Evolutionary conservation across 2,113 vertebrate genomes (phyloP).

Genomic region (Glareola pratincola): DNA sequence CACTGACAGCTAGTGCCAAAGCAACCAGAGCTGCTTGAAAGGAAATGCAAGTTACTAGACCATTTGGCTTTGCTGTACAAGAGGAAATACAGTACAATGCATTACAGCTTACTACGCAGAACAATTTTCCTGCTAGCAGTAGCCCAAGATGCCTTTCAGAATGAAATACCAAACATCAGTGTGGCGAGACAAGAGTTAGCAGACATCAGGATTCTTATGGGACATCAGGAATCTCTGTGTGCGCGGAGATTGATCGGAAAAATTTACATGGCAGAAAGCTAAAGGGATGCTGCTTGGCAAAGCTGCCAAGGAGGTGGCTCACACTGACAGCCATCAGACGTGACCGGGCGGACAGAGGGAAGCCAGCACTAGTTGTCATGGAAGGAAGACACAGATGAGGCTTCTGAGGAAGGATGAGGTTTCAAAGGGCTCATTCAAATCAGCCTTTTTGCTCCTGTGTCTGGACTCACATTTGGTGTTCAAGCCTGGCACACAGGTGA

Average conservation of each 20-base stretch:
- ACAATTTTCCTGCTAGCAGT: not conserved
- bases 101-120: not conserved
- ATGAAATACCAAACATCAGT: not conserved
- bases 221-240: not conserved
- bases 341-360: not conserved
- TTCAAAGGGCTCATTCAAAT: not conserved
- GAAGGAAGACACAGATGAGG: not conserved
- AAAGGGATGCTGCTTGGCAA: not conserved
- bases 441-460: not conserved
- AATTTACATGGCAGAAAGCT: not conserved
- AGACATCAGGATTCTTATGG: not conserved
- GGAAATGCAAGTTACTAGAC: constrained; percentile 9
- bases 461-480: not conserved
- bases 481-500: not conserved
- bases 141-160: not conserved
- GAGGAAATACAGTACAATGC: constrained; percentile 8
- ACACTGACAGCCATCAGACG: fast-evolving
- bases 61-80: not conserved
- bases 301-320: not conserved
- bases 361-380: not conserved
- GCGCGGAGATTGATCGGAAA: not conserved
- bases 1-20: not conserved
- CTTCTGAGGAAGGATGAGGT: not conserved
- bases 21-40: not conserved
- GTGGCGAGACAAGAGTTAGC: not conserved